A percentile compares a stretch with the other conserved stretches of the same genome.
Evolutionary conservation across 2,888 invertebrate genomes (phyloP).

Genomic region (Dascillus cervinus): DNA sequence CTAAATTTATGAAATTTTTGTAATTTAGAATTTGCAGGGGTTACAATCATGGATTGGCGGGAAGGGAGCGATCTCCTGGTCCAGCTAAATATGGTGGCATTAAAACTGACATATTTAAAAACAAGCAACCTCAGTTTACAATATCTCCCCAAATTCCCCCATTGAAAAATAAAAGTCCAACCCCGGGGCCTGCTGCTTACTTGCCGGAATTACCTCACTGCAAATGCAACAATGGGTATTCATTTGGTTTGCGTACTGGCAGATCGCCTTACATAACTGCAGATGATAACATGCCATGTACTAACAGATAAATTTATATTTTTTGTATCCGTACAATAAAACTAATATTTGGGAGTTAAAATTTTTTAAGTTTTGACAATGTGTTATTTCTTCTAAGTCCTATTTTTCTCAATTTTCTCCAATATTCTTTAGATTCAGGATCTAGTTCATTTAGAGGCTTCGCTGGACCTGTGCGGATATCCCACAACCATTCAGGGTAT

Average conservation of each 20-base stretch:
- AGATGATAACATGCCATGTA: constrained; percentile 50
- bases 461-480: constrained; percentile 55
- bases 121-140: constrained; percentile 31
- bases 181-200: constrained; percentile 51
- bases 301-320: constrained; percentile 2
- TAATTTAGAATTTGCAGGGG: constrained; percentile 9
- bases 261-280: constrained; percentile 52
- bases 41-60: constrained; percentile 11
- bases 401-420: constrained; percentile 63
- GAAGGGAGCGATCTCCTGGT: constrained; percentile 34
- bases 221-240: constrained; percentile 47
- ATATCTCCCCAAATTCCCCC: constrained; percentile 21
- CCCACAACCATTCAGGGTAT: constrained; percentile 93
- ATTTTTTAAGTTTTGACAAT: constrained; percentile 52
- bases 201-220: constrained; percentile 41
- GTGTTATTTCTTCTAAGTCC: constrained; percentile 58
- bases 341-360: too few relatives aligned
- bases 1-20: constrained; percentile 4
- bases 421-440: constrained; percentile 72
- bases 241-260: constrained; percentile 55
- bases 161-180: constrained; percentile 32
- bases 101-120: constrained; percentile 29
- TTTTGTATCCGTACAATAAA: too few relatives aligned
- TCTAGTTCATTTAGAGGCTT: constrained; percentile 67
- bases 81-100: constrained; percentile 40